These are phyloP conservation scores for Cosmia pyralina DNA, from an alignment of 2,888 invertebrate genomes.

Conservation along the genomic window DNA sequence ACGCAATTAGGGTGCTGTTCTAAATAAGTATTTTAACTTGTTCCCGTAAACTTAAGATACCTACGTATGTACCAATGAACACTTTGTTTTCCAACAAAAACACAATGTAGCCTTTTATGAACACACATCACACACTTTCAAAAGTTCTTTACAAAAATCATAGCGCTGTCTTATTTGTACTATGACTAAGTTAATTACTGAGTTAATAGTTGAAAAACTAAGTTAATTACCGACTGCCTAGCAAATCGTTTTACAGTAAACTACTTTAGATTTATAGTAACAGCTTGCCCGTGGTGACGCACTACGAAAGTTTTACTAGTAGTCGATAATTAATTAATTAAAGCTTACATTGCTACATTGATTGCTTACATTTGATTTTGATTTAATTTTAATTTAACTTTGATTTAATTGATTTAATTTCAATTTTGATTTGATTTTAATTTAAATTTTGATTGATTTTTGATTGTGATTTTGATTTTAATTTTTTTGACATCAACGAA, in stretches of 20 bases:
- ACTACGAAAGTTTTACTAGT: conserved; percentile 4
- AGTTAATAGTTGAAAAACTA: neutral
- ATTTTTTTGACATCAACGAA: too few species aligned
- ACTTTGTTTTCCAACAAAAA: neutral
- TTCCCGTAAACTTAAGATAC: neutral
- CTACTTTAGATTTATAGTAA: neutral
- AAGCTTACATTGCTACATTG: neutral
- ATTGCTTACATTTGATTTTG: too few species aligned
- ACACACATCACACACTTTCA: neutral
- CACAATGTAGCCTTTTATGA: neutral
- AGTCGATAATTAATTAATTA: conserved; percentile 8
- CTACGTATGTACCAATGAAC: neutral
- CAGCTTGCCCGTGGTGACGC: neutral
- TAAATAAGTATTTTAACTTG: neutral
- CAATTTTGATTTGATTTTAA: too few species aligned
- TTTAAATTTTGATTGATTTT: too few species aligned
- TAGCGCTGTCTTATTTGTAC: neutral
- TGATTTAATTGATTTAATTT: too few species aligned
- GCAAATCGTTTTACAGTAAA: conserved; percentile 4
- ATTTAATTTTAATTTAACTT: too few species aligned
- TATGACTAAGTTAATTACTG: neutral
- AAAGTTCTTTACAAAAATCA: neutral
- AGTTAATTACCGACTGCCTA: conserved; percentile 7
- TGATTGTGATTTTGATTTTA: too few species aligned
- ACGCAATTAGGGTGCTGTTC: too few species aligned